A percentile compares a stretch with the other conserved stretches of the same genome.
Conservation (phyloP, 2,113 vertebrate genomes). For the Sturnus vulgaris region DNA sequence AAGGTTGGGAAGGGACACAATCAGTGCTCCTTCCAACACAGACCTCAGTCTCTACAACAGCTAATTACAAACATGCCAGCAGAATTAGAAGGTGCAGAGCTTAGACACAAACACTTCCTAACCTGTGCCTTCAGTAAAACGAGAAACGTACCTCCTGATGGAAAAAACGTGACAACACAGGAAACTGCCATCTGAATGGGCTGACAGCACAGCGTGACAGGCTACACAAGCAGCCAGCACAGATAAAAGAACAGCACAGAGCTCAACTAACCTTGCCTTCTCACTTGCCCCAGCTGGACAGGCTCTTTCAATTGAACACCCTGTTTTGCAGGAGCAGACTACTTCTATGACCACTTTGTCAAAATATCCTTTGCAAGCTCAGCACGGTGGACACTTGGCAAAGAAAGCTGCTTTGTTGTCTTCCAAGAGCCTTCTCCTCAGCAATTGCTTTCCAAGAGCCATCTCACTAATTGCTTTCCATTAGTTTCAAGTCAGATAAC, state of each 20-base stretch:
- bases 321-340: not conserved
- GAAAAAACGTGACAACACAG: not conserved
- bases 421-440: not conserved
- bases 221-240: not conserved
- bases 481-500: not conserved
- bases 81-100: not conserved
- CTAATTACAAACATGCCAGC: not conserved
- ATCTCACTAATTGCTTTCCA: not conserved
- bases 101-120: not conserved
- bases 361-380: not conserved
- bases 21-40: not conserved
- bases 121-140: not conserved
- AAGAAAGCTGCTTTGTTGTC: not conserved
- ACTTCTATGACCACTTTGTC: not conserved
- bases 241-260: not conserved
- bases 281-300: not conserved
- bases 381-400: accelerated
- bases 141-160: not conserved
- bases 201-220: not conserved
- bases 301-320: not conserved
- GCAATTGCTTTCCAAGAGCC: not conserved
- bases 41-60: not conserved
- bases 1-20: not conserved
- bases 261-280: not conserved
- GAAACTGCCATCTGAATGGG: not conserved